Base-by-base conservation (phyloP, 2,888 invertebrate genomes). In the Volucella bombylans region DNA sequence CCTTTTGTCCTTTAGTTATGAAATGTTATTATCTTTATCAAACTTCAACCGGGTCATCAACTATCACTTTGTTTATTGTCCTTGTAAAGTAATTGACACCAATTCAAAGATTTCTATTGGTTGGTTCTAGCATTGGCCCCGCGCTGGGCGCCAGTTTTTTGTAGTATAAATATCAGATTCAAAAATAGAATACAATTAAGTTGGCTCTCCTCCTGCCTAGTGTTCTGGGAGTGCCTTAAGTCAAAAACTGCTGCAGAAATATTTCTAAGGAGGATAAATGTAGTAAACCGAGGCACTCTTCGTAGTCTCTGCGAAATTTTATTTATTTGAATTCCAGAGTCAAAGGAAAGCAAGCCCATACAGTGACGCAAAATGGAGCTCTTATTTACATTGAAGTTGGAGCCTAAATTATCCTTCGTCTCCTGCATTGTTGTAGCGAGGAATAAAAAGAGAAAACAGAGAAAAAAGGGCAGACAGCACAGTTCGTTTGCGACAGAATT, bases 401-500 rank as follows among this genome's bases (percentile, higher is more conserved):
- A 31, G 47, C 50, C 50, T 50, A 67, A 76, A 50, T 76, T 59
- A 76, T 59, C 38, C 18, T 71, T 52, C 4, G 15, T 76, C 50
- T 50, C 59, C 43, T 61, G 59, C 71, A 64, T 49, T 59, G 39
- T 39, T 73, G 11, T 8, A 18, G 59, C n/a, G 18, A 39, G 55
- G 38, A 55, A 8, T 1, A n/a, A 15, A 59, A 45, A 3, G 50
- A 38, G 50, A 38, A 52, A 38, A 38, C 10, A 11, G 18, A 23
- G 15, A 65, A 45, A 45, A 72, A 49, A 62, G 54, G 31, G 50
- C 31, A 54, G 45, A 62, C 72, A 55, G 50, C 49, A 38, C 47
- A 78, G 57, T 65, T 79, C 64, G 71, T 50, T 78, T 72, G 78
- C 38, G 57, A 64, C 59, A 50, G 52, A 79, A 79, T 79, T 79